Conservation (phyloP, 2,888 invertebrate species). For the Perizoma affinitatum region DNA sequence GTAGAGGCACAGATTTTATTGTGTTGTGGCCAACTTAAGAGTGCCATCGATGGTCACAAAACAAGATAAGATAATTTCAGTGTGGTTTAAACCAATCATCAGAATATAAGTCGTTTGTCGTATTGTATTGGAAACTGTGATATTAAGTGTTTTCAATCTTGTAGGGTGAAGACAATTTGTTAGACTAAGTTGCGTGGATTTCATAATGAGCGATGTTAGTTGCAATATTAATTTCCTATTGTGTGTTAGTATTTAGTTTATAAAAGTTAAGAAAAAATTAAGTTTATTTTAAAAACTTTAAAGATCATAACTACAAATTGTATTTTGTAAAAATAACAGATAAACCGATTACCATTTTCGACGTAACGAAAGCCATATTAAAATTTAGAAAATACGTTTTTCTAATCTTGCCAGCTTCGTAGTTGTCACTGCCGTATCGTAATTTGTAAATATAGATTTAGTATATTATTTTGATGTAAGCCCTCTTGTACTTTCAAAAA, state of each 20-base stretch:
- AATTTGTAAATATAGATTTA: conserved; percentile 76
- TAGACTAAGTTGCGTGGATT: conserved; percentile 53
- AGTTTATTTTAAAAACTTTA: conserved; percentile 28
- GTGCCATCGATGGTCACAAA: conserved; percentile 83
- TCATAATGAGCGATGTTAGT: conserved; percentile 49
- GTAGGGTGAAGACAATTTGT: conserved; percentile 59
- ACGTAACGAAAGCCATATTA: conserved; percentile 80
- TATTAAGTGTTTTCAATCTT: conserved; percentile 81
- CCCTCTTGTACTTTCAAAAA: conserved; percentile 17
- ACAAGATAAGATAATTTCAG: conserved; percentile 60
- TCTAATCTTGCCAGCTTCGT: conserved; percentile 82
- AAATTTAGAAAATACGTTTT: conserved; percentile 77
- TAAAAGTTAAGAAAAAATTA: conserved; percentile 36
- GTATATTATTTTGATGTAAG: conserved; percentile 40
- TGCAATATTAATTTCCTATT: conserved; percentile 66
- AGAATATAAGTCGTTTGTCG: conserved; percentile 55
- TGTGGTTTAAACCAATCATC: conserved; percentile 50
- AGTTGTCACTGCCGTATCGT: conserved; percentile 77
- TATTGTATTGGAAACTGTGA: conserved; percentile 82
- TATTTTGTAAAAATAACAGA: conserved; percentile 28
- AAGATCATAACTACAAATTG: conserved; percentile 35
- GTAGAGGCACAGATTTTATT: conserved; percentile 60
- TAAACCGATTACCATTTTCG: conserved; percentile 62
- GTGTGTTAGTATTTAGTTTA: conserved; percentile 57
- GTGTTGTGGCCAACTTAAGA: conserved; percentile 74